These are phyloP conservation scores for Lepidocyrtoides sp. DNA, from an alignment of 2,888 invertebrate genomes.

Conservation along the genomic window DNA sequence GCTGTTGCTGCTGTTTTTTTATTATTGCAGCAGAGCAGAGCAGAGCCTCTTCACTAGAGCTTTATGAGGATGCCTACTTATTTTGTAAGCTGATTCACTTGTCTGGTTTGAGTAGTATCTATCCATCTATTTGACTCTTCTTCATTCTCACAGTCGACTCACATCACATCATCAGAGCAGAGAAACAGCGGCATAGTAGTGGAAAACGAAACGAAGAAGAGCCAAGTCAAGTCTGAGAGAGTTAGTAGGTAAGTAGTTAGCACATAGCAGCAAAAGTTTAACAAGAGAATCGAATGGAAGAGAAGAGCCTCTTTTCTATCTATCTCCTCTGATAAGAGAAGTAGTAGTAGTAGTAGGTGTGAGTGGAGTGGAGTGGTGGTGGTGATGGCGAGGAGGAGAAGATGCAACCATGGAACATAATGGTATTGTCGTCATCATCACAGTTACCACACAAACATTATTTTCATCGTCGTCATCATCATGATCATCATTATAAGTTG, in stretches of 20 bases:
- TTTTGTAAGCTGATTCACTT: conserved; percentile 66
- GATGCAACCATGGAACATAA: background rate
- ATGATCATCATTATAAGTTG: background rate
- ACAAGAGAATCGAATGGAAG: background rate
- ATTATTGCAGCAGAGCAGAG: conserved; percentile 14
- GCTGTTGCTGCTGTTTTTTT: conserved; percentile 16
- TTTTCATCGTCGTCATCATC: conserved; percentile 20
- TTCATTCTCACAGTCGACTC: conserved; percentile 46
- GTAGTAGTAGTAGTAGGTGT: conserved; percentile 3
- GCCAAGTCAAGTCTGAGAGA: no score
- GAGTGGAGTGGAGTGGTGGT: conserved; percentile 15
- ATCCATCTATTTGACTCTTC: conserved; percentile 48
- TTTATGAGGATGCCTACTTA: background rate
- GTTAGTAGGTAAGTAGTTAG: no score
- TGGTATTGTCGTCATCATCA: conserved; percentile 23
- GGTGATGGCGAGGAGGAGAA: background rate
- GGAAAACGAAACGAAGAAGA: background rate
- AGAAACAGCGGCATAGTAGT: background rate
- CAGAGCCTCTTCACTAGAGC: conserved; percentile 12
- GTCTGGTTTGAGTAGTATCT: conserved; percentile 49
- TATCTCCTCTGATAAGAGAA: conserved; percentile 7
- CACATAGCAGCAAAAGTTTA: background rate
- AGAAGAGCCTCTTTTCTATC: background rate
- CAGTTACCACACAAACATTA: conserved; percentile 51
- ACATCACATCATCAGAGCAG: background rate